Conservation (phyloP, 2,797 vertebrate species). For the Limosa lapponica region DNA sequence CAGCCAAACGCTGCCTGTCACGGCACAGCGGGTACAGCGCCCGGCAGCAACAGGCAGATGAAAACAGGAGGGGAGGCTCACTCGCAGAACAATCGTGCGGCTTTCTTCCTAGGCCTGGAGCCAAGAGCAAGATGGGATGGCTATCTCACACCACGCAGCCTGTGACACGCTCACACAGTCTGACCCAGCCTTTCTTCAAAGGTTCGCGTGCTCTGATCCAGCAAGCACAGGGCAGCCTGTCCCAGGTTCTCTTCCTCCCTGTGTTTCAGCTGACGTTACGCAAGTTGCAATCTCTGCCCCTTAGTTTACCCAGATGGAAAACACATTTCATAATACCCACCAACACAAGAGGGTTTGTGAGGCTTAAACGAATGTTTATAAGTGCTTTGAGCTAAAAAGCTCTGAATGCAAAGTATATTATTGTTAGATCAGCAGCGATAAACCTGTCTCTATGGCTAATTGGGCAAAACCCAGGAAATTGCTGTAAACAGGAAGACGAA, state of each 20-base stretch:
- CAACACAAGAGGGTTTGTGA: constrained; percentile 43
- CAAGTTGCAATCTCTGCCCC: constrained; percentile 46
- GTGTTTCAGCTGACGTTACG: background rate
- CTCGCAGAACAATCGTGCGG: background rate
- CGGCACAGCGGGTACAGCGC: background rate
- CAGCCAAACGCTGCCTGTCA: background rate
- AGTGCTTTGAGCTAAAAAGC: constrained; percentile 63
- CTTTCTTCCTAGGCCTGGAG: background rate
- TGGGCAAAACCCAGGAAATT: constrained; percentile 65
- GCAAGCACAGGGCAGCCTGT: background rate
- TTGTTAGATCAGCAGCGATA: constrained; percentile 67
- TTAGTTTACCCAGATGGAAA: constrained; percentile 33
- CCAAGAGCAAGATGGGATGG: background rate
- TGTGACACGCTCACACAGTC: background rate
- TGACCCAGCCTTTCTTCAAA: background rate
- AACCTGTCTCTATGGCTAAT: constrained; percentile 61
- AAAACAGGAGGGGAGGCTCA: background rate
- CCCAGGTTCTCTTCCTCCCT: background rate
- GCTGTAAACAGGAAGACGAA: constrained; percentile 70
- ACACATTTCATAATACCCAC: constrained; percentile 54
- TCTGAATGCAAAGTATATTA: constrained; percentile 55
- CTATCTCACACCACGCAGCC: background rate
- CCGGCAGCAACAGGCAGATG: background rate
- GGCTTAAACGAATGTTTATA: constrained; percentile 38
- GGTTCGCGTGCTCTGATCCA: background rate